Evolutionary conservation across 2,888 invertebrate species (phyloP).

Genomic region (Cheilosia scutellata): DNA sequence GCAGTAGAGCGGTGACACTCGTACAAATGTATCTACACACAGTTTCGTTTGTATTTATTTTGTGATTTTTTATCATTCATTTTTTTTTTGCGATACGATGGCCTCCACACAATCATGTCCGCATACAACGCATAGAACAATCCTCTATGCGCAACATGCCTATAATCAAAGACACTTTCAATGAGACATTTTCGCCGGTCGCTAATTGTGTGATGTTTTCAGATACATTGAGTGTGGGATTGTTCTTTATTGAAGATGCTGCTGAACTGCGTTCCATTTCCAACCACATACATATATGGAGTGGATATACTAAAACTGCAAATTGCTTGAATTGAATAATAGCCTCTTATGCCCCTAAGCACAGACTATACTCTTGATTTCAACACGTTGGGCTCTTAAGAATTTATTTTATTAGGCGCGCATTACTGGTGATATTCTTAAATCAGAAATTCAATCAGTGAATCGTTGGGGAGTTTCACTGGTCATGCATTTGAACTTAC

Average conservation of each 20-base stretch:
- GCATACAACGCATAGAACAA: not conserved
- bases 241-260: conserved; percentile 14
- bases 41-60: not conserved
- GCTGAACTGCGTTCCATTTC: not conserved
- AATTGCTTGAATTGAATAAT: conserved; percentile 59
- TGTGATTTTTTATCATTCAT: not conserved
- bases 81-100: not conserved
- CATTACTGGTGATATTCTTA: not conserved
- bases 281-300: too few species aligned
- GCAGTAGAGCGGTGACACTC: not conserved
- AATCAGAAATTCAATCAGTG: conserved; percentile 10
- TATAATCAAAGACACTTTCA: not conserved
- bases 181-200: not conserved
- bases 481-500: conserved; percentile 12
- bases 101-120: not conserved
- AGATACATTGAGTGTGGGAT: conserved; percentile 6
- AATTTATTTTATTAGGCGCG: not conserved
- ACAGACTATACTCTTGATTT: not conserved
- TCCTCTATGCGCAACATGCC: not conserved
- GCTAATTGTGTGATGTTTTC: not conserved
- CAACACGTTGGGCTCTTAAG: conserved; percentile 1
- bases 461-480: not conserved
- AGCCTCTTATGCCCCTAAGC: conserved; percentile 3
- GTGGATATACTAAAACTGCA: conserved; percentile 3
- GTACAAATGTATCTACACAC: too few species aligned